Evolutionary conservation across 2,113 vertebrate species (phyloP), one percentile per base, ranked within the genome.

Genomic region (Daubentonia madagascariensis): DNA sequence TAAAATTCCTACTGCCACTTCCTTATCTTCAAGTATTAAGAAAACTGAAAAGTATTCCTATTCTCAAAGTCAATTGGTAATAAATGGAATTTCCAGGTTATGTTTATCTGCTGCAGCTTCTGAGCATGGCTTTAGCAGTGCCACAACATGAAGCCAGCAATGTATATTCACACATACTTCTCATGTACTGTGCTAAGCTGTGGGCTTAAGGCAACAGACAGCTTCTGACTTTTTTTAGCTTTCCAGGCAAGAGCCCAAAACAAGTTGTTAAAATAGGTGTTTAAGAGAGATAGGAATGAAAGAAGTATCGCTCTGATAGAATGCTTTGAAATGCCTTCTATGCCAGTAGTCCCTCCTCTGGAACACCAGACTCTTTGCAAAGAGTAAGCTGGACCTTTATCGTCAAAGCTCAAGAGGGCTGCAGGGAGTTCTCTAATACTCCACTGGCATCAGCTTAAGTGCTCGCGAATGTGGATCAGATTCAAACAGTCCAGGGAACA

Each of bases 171-270:
- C 70, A 61, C 18, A 0, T 67, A 22, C 30, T 57, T 65, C 52
- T 80, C 50, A 3, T 61, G 37, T 30, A 25, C 67, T 50, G 12
- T 18, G 65, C 72, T 17, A 37, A 37, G 91, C 91, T 70, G 68
- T 37, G 43, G 79, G 65, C 43, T 43, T 30, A 16, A 25, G 32
- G 81, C 70, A 85, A 65, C 89, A 84, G 59, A 80, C 59, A 87
- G 97, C 67, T 76, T 68, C 87, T 78, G n/a, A 1, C 25, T 89
- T 48, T 68, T 96, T 91, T 80, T 67, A 93, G 81, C 63, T 80
- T 89, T 91, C 96, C 43, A 75, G 89, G 92, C 90, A 65, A 68
- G 18, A 73, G 23, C 48, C 96, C 86, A 96, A 90, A 85, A 87
- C 61, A 73, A 59, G 54, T 84, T 61, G 63, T 37, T 88, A 88